Evolutionary conservation across 2,797 vertebrate species (phyloP).

Genomic region (Poliocrania exsul): DNA sequence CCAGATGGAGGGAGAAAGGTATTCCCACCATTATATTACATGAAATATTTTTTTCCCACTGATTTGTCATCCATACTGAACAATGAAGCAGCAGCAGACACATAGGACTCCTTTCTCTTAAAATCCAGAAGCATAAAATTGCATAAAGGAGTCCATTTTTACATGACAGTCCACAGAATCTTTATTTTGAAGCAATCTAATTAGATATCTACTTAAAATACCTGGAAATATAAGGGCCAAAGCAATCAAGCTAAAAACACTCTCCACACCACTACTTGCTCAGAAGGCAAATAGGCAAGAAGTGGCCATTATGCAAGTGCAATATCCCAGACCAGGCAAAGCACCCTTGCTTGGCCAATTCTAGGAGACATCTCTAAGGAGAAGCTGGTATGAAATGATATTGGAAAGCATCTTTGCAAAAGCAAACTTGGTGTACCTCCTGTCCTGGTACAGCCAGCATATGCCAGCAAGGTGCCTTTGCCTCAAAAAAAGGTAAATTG

Average conservation of each 20-base stretch:
- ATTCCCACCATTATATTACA: neutral
- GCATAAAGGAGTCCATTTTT: neutral
- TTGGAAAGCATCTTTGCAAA: neutral
- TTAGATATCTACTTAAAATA: neutral
- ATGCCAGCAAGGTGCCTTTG: neutral
- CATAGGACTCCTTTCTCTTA: neutral
- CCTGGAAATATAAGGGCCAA: neutral
- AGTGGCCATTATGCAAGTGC: neutral
- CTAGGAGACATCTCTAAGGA: neutral
- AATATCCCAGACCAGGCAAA: neutral
- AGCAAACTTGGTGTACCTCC: neutral
- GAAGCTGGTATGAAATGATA: rapidly evolving
- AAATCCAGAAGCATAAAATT: neutral
- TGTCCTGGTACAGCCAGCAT: neutral
- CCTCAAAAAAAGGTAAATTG: rapidly evolving
- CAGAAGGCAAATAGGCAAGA: neutral
- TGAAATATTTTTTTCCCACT: neutral
- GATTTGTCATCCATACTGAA: neutral
- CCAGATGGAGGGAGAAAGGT: neutral
- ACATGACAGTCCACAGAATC: neutral
- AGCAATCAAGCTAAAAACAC: neutral
- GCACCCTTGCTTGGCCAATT: neutral
- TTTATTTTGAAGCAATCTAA: neutral
- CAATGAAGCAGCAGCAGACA: neutral
- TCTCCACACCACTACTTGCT: neutral